Base-by-base conservation (phyloP, 2,797 vertebrate genomes). In the Mus caroli region DNA sequence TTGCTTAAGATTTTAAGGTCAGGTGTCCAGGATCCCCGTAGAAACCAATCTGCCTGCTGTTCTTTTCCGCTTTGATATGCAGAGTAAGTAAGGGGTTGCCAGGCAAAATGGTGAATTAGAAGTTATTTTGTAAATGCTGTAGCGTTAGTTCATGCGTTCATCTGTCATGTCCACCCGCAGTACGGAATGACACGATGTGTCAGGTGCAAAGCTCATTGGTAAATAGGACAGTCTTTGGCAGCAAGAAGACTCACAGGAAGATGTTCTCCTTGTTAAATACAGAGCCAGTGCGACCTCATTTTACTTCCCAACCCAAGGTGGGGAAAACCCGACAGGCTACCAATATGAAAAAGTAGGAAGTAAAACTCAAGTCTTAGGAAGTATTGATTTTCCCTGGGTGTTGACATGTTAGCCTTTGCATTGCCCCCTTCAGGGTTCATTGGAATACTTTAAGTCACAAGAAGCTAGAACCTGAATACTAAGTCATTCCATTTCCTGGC, bases 311-410 rank as follows among this genome's bases (percentile, higher is more conserved):
- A n/a, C 46, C 67, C 9, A 91, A 69, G 5, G 2, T 50, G 11
- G 54, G 50, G 24, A 60, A 75, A 82, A 94, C 0, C 1, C 37
- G 22, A 40, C 77, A 46, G 88, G 37, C n/a, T 46, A 64, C 34
- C 34, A 12, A 56, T 40, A 43, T 22, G 82, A 67, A 89, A 89
- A 95, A 87, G 56, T 11, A 90, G 54, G 14, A 76, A 64, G 12
- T 86, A 91, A 88, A 95, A 89, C 86, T 50, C 89, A 92, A 94
- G n/a, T 80, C 43, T 73, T 2, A 90, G 28, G 6, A 77, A 34
- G 43, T 79, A 52, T 15, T 83, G 62, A 75, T 75, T 96, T 73
- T 67, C 67, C 17, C 46, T 31, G 37, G 43, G 31, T 76, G n/a
- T 69, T 87, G 54, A 12, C 34, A 86, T n/a, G 90, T 58, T 28